Evolutionary conservation across 2,113 vertebrate genomes (phyloP), one percentile per base, ranked within the genome.

Genomic region (Cephalopholis sonnerati): DNA sequence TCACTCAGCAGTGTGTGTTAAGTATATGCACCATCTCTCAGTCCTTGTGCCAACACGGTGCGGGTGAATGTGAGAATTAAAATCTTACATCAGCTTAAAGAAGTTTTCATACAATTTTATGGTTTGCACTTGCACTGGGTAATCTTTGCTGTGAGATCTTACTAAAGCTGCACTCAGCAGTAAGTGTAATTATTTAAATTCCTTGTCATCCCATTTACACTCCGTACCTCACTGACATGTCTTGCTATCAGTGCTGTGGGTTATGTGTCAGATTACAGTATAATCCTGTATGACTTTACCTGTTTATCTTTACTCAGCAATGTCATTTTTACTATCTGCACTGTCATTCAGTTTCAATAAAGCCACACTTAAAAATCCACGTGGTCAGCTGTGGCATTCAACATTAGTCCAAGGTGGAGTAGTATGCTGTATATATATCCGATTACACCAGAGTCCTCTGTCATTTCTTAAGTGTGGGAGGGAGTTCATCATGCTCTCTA

Each of bases 261-360:
- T 81, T 61, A 39, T 41, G 87, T 79, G 82, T 88, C 90, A 92
- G 55, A 87, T 89, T 91, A 82, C 80, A 64, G 73, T 41, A 27
- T 67, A 82, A 83, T 81, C 55, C 46, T 74, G 73, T 54, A 69
- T 84, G 92, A 86, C 90, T 90, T 88, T 81, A 83, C 81, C 39
- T 25, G 63, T 86, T 90, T 79, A 83, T 87, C 81, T 86, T 65
- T 66, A 84, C 77, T 88, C 83, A 91, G 89, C 87, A 89, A 53
- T 81, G 73, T 76, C 59, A 61, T 70, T 70, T 62, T 55, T 39
- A 50, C 74, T 59, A 27, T 50, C 59, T 50, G 74, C 74, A 48
- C 75, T 36, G 69, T 88, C 87, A 85, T 51, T 90, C 74, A 75
- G 44, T 32, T 25, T 57, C 17, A 89, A 51, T 53, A 66, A 81